These are phyloP conservation scores for Megalops cyprinoides DNA, from an alignment of 2,797 vertebrate genomes.

Conservation along the genomic window DNA sequence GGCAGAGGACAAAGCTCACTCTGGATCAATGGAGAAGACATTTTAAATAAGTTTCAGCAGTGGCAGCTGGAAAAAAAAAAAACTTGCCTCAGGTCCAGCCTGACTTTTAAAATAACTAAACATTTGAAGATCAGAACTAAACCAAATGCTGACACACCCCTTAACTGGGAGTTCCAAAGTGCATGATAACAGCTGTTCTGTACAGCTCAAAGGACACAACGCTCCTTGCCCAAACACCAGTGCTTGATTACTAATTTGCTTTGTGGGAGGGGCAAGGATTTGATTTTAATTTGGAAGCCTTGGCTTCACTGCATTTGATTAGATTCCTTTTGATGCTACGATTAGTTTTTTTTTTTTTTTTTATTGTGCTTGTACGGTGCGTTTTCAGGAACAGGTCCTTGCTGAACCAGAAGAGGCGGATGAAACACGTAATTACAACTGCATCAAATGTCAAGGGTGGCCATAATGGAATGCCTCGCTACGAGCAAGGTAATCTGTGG, in stretches of 20 bases:
- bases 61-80: too few species aligned
- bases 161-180: neutral
- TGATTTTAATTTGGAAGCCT: neutral
- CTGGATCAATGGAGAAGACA: too few species aligned
- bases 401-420: neutral
- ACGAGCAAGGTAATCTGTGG: neutral
- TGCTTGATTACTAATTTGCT: neutral
- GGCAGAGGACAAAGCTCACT: too few species aligned
- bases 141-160: neutral
- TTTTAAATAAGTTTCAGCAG: too few species aligned
- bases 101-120: neutral
- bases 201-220: too few species aligned
- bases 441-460: neutral
- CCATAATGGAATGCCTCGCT: neutral
- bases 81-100: neutral
- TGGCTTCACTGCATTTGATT: neutral
- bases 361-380: neutral
- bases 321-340: neutral
- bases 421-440: neutral
- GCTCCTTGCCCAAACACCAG: neutral
- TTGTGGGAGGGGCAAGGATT: neutral
- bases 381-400: neutral
- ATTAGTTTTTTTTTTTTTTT: neutral
- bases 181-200: neutral
- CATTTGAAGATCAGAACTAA: neutral